Percentiles rank a stretch among this genome's conserved stretches.
Evolutionary conservation across 2,113 vertebrate species (phyloP).

Genomic region (Xiphias gladius): DNA sequence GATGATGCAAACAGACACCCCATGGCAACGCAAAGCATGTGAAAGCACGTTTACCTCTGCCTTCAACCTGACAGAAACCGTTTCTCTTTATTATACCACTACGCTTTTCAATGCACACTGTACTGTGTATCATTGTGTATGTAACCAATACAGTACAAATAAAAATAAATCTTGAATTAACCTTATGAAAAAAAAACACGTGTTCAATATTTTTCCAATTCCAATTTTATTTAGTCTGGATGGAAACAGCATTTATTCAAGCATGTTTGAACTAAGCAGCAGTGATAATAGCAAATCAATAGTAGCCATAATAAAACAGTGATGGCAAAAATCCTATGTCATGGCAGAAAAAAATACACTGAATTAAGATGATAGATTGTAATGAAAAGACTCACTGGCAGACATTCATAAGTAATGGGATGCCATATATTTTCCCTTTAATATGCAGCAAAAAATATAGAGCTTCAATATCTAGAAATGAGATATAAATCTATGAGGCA

Average conservation of each 20-base stretch:
- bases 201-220: too few species aligned
- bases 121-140: too few species aligned
- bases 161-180: background rate
- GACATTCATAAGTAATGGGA: background rate
- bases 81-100: too few species aligned
- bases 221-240: slow-evolving; percentile 1
- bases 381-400: background rate
- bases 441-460: background rate
- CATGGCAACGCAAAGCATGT: too few species aligned
- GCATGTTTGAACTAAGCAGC: background rate
- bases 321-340: background rate
- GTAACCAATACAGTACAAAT: background rate
- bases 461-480: background rate
- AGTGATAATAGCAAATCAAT: background rate
- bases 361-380: background rate
- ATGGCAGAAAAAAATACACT: background rate
- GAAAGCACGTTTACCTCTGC: too few species aligned
- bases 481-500: background rate
- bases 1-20: too few species aligned
- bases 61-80: too few species aligned
- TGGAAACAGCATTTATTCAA: slow-evolving; percentile 11
- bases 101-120: too few species aligned
- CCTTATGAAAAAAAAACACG: background rate
- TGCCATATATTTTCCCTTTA: background rate
- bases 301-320: background rate